Evolutionary conservation across 37 sponge, comb jelly and placozoan species (phyloP).

Genomic region (Ianthella basta): DNA sequence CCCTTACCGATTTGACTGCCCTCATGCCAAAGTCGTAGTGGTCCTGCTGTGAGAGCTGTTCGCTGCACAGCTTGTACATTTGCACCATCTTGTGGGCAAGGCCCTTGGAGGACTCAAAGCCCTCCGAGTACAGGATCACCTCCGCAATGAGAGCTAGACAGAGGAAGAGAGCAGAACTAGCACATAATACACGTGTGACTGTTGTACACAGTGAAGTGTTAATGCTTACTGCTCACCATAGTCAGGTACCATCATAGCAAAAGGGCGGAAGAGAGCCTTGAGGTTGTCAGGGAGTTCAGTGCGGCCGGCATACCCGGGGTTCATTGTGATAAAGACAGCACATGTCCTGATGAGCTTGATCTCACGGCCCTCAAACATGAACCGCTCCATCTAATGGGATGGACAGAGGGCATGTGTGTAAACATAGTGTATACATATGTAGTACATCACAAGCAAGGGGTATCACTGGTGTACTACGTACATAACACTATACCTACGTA

Average conservation of each 20-base stretch:
- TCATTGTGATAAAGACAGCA: conserved; percentile 99
- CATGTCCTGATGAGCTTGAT: conserved; percentile 92
- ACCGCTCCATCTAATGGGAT: conserved; percentile 62
- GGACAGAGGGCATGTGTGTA: not conserved
- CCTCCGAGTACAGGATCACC: conserved; percentile 98
- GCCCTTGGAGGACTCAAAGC: conserved; percentile 94
- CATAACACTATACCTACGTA: too few relatives aligned
- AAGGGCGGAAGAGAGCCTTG: conserved; percentile 98
- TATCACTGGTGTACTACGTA: too few relatives aligned
- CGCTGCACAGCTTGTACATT: conserved; percentile 99
- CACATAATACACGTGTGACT: not conserved
- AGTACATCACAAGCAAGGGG: not conserved
- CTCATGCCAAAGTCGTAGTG: conserved; percentile 99
- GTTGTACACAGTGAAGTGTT: too few relatives aligned
- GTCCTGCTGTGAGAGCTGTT: conserved; percentile 97
- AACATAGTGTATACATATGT: too few relatives aligned
- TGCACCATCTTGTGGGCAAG: conserved; percentile 97
- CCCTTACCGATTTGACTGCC: conserved; percentile 93
- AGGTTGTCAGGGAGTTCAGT: conserved; percentile 98
- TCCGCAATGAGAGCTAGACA: conserved; percentile 91
- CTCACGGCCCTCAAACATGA: conserved; percentile 98
- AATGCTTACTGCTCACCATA: conserved; percentile 71
- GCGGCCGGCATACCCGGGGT: conserved; percentile 98
- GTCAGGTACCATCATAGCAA: conserved; percentile 99
- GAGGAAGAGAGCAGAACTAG: not conserved